Conservation (phyloP, 2,113 vertebrate species). For the Pelecanus crispus region DNA sequence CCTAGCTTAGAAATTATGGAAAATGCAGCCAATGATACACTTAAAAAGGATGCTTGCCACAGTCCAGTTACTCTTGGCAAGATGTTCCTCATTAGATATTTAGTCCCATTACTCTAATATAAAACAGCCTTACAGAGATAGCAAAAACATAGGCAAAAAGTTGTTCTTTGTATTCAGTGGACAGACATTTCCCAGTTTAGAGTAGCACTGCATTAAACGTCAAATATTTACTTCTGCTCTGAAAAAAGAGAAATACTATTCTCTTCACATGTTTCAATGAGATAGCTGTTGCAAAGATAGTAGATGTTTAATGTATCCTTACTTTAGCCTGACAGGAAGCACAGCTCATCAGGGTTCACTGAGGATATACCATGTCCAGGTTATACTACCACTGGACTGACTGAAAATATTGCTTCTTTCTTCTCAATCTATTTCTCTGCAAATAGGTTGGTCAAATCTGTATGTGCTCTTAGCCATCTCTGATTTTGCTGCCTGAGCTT, state of each 20-base stretch:
- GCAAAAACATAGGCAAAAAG: neutral
- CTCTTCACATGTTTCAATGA: neutral
- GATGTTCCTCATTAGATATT: neutral
- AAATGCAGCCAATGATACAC: neutral
- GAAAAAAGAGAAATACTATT: neutral
- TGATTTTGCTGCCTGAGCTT: neutral
- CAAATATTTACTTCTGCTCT: neutral
- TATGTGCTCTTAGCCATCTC: neutral
- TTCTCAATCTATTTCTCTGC: neutral
- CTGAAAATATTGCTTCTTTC: neutral
- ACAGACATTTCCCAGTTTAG: neutral
- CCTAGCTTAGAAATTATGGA: neutral
- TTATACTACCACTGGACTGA: neutral
- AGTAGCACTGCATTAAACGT: neutral
- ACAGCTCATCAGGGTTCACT: neutral
- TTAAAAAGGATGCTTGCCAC: neutral
- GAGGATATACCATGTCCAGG: neutral
- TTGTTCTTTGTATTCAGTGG: neutral
- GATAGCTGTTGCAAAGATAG: neutral
- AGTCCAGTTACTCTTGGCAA: neutral
- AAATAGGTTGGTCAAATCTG: neutral
- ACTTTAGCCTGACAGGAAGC: neutral
- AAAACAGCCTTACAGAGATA: neutral
- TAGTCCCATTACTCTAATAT: neutral
- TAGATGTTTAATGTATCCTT: neutral